A percentile compares a stretch with the other conserved stretches of the same genome.
Evolutionary conservation across 2,888 invertebrate species (phyloP).

Genomic region (Mythimna loreyi): DNA sequence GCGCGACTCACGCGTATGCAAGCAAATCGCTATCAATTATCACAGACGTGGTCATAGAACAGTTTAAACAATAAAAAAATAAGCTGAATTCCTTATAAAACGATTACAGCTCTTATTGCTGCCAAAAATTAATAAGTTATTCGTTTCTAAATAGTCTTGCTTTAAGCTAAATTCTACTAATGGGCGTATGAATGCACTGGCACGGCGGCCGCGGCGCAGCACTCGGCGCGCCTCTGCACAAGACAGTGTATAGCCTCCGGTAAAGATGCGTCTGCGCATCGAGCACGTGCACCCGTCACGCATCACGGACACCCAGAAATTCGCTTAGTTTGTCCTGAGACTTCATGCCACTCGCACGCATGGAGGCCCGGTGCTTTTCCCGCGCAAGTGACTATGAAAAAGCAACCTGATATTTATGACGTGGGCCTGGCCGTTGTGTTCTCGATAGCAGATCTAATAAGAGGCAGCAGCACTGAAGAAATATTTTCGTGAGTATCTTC

Average conservation of each 20-base stretch:
- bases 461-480: conserved; percentile 75
- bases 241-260: conserved; percentile 59
- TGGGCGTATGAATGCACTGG: neutral
- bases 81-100: neutral
- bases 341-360: conserved; percentile 83
- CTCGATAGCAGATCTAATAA: conserved; percentile 61
- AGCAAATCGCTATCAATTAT: conserved; percentile 2
- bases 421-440: conserved; percentile 73
- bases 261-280: conserved; percentile 80
- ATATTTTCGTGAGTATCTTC: conserved; percentile 81
- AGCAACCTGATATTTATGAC: conserved; percentile 74
- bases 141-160: conserved; percentile 1
- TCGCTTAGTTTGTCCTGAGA: conserved; percentile 86
- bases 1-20: conserved; percentile 19
- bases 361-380: conserved; percentile 75
- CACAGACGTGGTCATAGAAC: neutral
- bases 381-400: conserved; percentile 86
- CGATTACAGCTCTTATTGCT: conserved; percentile 1
- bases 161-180: conserved; percentile 14
- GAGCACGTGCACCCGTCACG: conserved; percentile 88
- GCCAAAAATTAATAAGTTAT: conserved; percentile 10
- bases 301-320: conserved; percentile 85
- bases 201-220: neutral
- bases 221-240: conserved; percentile 17
- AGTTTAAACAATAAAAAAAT: neutral